phyloP scores from a whole-genome alignment of 2,888 invertebrate genomes.

The Stenchaetothrips biformis region DNA sequence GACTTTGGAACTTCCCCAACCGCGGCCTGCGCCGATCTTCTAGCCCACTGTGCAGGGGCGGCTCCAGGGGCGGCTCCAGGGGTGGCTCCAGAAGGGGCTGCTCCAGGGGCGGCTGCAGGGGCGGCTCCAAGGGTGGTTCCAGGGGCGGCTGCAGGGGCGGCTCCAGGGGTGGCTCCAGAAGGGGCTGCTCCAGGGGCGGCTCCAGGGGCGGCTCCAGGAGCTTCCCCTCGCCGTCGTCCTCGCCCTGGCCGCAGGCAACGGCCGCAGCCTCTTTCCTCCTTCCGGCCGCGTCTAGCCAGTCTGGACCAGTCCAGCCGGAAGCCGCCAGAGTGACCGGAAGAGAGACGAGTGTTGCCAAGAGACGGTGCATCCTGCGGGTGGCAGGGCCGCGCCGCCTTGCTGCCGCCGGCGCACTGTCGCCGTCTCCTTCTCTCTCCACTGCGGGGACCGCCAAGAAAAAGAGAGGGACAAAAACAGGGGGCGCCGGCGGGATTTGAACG shows the following conservation, averaged over 20 bases:
- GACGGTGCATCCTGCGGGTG: slow-evolving; percentile 17
- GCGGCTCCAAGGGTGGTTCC: too few relatives aligned
- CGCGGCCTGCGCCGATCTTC: slow-evolving; percentile 15
- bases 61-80: too few relatives aligned
- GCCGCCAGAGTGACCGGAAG: slow-evolving; percentile 19
- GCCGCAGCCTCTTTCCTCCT: neutral
- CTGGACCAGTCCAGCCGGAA: slow-evolving; percentile 11
- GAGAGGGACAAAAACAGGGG: neutral
- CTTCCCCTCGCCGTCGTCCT: slow-evolving; percentile 2
- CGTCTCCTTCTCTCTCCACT: too few relatives aligned
- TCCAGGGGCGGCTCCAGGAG: too few relatives aligned
- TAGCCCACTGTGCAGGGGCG: too few relatives aligned
- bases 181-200: too few relatives aligned
- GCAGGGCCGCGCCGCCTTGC: neutral
- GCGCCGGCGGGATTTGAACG: neutral
- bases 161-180: too few relatives aligned
- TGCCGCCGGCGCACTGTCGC: neutral
- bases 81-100: too few relatives aligned
- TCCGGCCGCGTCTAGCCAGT: neutral
- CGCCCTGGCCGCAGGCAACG: neutral
- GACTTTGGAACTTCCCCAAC: slow-evolving; percentile 40
- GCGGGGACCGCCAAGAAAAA: neutral
- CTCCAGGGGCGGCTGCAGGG: too few relatives aligned
- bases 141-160: too few relatives aligned
- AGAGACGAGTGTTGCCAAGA: neutral